Evolutionary conservation across 2,888 invertebrate species (phyloP), one percentile per base, ranked within the genome.

Genomic region (Tenthredo mesomela): DNA sequence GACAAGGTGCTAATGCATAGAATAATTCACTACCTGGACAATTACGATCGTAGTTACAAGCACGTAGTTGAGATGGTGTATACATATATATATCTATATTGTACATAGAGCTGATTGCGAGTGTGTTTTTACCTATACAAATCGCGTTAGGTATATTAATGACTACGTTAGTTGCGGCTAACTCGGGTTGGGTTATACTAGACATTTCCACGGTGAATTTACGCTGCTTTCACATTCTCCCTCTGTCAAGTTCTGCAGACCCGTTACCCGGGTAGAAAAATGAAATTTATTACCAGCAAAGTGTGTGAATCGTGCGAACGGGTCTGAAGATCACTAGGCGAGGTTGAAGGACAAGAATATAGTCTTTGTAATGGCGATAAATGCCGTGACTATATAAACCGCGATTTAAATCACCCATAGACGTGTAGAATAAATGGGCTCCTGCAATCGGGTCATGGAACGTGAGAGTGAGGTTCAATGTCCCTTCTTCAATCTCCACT

Each of bases 191-290:
- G 25, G 40, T 80, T 37, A 40, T 43, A 18, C 54, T 15, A 67
- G 82, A 43, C 47, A 82, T 70, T 82, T 82, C 65, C 70, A 82
- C 70, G 43, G 43, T 82, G 82, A 50, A 82, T 82, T 82, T 85
- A 77, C 87, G 86, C 86, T 71, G 85, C 86, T 88, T 84, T 86
- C 86, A 85, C 86, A 86, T 87, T 87, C 85, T 83, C 73, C 82
- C 70, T 33, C n/a, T 61, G 80, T 80, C 82, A 82, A 43, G 67
- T 82, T 80, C 47, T 33, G 54, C 75, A 37, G 78, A 78, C 80
- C 40, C 40, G 80, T 54, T 54, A 77, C 1, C 12, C 77, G 47
- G 43, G 43, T 75, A 47, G 75, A 75, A 75, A 75, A 75, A 47
- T 25, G 43, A 47, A 25, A 75, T 47, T 75, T 47, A 75, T 75